These are phyloP conservation scores for Orientallactaga bullata DNA, from an alignment of 2,113 vertebrate genomes.

Conservation along the genomic window DNA sequence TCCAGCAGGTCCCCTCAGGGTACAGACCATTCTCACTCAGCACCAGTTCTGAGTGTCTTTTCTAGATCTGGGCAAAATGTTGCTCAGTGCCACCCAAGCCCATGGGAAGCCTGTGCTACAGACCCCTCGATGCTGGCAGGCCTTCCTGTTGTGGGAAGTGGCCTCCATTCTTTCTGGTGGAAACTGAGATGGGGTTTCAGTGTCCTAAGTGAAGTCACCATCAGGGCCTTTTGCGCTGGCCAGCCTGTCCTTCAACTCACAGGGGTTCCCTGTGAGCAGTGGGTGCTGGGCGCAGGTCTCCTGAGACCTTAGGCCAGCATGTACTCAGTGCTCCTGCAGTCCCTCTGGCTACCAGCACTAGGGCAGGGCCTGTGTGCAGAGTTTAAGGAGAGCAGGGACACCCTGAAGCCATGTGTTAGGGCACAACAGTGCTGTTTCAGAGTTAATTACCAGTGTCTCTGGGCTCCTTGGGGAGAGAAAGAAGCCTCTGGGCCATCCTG, in stretches of 20 bases:
- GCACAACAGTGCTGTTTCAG: background rate
- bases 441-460: background rate
- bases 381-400: background rate
- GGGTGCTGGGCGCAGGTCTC: background rate
- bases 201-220: background rate
- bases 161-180: background rate
- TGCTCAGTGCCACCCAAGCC: fast-evolving
- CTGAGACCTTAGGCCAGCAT: no score
- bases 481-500: background rate
- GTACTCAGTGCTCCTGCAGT: background rate
- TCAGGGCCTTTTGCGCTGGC: background rate
- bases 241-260: background rate
- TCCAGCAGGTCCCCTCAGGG: background rate
- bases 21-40: fast-evolving
- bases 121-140: no score
- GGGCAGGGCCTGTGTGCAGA: background rate
- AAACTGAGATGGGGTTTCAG: background rate
- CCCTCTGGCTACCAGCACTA: background rate
- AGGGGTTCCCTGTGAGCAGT: background rate
- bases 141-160: background rate
- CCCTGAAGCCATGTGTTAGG: background rate
- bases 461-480: background rate
- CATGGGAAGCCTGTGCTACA: background rate
- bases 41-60: fast-evolving
- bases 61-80: background rate